Evolutionary conservation across 2,888 invertebrate genomes (phyloP), one percentile per base, ranked within the genome.

Genomic region (Apodemia duryi): DNA sequence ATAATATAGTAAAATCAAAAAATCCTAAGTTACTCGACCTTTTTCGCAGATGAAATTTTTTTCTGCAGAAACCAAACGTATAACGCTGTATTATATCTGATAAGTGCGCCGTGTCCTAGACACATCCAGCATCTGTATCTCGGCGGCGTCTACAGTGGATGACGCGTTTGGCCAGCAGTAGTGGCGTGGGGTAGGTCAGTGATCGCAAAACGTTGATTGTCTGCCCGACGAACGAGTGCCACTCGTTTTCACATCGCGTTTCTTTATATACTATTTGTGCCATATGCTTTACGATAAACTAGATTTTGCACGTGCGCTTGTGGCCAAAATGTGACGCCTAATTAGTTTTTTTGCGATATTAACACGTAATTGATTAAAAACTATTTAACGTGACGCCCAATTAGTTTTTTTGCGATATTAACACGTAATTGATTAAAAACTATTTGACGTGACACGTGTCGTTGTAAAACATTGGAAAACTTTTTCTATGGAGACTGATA

Each of bases 181-280:
- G 76, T 77, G 75, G 70, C 79, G 82, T 89, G 85, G 70, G 84
- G 84, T 82, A 88, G 90, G 90, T 90, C 90, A 88, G 89, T 83
- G 80, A 74, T 84, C 81, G 87, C 85, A 75, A 84, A 80, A 69
- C 66, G 71, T 77, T 75, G 78, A 78, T 78, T 77, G 80, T 78
- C 75, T 72, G 72, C 69, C 67, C 69, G 67, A 68, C 63, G 41
- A 61, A 54, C 66, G 61, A 64, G 28, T 65, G 63, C 68, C 63
- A 62, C 67, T 65, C 69, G 68, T 57, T 67, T 66, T 65, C 65
- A 67, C 68, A 69, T 67, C 68, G 67, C 61, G 69, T 66, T 54
- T 68, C 66, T 70, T 66, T 69, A 67, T 70, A 69, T 70, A 69
- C 63, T 63, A 61, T 66, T 69, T 60, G 49, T 38, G 62, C 63